Conservation (phyloP, 1,140 invertebrate species). For the Brachionus angularis region DNA sequence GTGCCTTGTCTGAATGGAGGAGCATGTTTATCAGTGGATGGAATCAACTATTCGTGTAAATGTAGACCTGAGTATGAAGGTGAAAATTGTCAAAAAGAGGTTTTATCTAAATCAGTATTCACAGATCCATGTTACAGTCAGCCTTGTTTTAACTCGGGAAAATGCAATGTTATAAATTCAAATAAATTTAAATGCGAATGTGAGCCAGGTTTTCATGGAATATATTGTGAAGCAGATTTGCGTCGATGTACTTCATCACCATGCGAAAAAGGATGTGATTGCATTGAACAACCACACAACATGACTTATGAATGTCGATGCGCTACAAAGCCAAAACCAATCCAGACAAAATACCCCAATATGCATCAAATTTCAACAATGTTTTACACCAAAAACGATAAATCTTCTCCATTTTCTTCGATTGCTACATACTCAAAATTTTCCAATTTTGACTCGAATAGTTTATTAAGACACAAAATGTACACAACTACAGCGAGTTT, state of each 20-base stretch:
- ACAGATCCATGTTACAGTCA: conserved; percentile 38
- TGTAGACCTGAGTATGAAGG: conserved; percentile 69
- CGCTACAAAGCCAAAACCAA: background rate
- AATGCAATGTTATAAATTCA: conserved; percentile 13
- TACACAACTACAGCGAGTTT: too few species aligned
- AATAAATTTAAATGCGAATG: conserved; percentile 34
- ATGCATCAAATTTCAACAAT: background rate
- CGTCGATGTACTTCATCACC: conserved; percentile 22
- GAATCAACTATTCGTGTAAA: conserved; percentile 61
- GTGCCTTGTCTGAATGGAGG: conserved; percentile 44
- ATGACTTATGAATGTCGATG: conserved; percentile 39
- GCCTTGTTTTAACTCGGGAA: conserved; percentile 41
- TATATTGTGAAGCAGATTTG: conserved; percentile 42
- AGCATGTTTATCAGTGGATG: background rate
- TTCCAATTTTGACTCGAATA: too few species aligned
- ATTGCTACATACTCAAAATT: too few species aligned
- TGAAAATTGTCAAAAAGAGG: conserved; percentile 68
- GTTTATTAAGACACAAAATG: too few species aligned
- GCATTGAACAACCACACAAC: conserved; percentile 21
- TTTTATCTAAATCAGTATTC: too few species aligned
- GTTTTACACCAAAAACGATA: too few species aligned
- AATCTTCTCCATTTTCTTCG: too few species aligned
- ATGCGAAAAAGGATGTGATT: conserved; percentile 14
- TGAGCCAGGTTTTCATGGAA: conserved; percentile 33
- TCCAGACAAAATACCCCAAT: background rate